Conservation (phyloP, 2,888 invertebrate genomes). For the Parnassius mnemosyne region DNA sequence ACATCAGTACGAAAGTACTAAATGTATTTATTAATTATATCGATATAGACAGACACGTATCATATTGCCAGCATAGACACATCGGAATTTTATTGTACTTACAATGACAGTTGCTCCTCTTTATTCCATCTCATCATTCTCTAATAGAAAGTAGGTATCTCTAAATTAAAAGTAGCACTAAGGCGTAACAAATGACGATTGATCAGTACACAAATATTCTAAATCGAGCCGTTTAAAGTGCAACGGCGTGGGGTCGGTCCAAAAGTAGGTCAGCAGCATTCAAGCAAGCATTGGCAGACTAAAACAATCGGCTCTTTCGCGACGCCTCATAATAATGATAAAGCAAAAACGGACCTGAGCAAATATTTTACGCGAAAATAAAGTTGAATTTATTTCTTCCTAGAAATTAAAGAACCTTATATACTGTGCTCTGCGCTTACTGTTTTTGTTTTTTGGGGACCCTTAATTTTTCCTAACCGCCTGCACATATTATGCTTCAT, state of each 20-base stretch:
- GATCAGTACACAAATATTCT: constrained; percentile 23
- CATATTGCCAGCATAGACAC: too few species aligned
- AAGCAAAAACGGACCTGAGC: neutral
- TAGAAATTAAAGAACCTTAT: too few species aligned
- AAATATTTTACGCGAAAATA: neutral
- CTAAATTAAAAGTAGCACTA: constrained; percentile 13
- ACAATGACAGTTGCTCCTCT: too few species aligned
- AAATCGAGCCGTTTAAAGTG: constrained; percentile 22
- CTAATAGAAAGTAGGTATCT: constrained; percentile 2
- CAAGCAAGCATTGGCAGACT: constrained; percentile 6
- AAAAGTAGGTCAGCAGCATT: constrained; percentile 19
- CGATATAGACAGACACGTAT: too few species aligned
- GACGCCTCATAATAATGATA: neutral
- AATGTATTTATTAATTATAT: too few species aligned
- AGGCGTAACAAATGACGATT: constrained; percentile 15
- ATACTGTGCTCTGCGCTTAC: too few species aligned
- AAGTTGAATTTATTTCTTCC: too few species aligned
- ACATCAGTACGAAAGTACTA: too few species aligned
- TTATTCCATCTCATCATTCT: neutral
- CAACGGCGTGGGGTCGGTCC: constrained; percentile 19
- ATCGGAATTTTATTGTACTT: too few species aligned
- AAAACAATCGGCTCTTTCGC: constrained; percentile 12
- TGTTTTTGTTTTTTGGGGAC: too few species aligned
- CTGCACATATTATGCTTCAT: too few species aligned
- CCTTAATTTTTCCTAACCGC: too few species aligned